Evolutionary conservation across 2,888 invertebrate genomes (phyloP).

Genomic region (Pristionchus entomophagus): DNA sequence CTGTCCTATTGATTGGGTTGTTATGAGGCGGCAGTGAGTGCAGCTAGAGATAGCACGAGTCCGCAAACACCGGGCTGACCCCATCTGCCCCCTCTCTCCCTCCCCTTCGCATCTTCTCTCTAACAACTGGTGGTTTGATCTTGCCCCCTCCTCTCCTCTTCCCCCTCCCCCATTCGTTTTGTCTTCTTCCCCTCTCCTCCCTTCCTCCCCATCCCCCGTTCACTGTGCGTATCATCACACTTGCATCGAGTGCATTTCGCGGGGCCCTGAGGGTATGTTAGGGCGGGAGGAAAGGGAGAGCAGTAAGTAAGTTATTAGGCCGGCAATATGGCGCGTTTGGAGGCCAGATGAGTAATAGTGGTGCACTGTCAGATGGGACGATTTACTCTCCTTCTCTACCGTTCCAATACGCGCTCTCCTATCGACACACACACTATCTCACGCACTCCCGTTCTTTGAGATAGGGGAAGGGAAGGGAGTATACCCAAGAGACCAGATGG

Average conservation of each 20-base stretch:
- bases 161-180: background rate
- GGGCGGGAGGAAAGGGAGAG: background rate
- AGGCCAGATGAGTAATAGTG: background rate
- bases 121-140: slow-evolving; percentile 9
- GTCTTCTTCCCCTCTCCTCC: background rate
- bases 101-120: background rate
- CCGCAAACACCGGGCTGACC: slow-evolving; percentile 15
- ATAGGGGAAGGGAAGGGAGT: background rate
- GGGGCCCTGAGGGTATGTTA: background rate
- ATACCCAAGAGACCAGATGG: background rate
- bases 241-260: background rate
- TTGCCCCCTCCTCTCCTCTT: background rate
- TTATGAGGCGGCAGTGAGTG: background rate
- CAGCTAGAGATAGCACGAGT: background rate
- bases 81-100: background rate
- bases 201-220: background rate
- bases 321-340: background rate
- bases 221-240: background rate
- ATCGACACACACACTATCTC: background rate
- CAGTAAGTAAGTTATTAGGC: background rate
- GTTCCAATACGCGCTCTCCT: background rate
- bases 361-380: slow-evolving; percentile 9
- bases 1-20: background rate
- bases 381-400: slow-evolving; percentile 17
- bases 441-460: background rate